Evolutionary conservation across 2,888 invertebrate species (phyloP).

Genomic region (Apamea epomidion): DNA sequence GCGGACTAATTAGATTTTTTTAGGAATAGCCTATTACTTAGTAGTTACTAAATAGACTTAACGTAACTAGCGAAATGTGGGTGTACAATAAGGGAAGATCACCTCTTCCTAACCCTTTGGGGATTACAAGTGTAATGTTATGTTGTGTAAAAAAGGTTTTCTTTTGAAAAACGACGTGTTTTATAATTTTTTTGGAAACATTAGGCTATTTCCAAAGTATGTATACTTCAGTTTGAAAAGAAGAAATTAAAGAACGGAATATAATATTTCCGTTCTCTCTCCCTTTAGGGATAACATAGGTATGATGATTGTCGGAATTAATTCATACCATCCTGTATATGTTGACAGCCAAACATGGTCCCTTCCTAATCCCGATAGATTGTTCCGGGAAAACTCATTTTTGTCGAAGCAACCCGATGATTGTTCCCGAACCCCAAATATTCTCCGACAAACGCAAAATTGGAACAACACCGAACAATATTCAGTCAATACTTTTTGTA

Average conservation of each 20-base stretch:
- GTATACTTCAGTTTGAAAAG: no score
- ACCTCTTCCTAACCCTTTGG: no score
- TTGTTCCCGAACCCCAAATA: not conserved
- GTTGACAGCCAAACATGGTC: not conserved
- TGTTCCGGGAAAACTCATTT: not conserved
- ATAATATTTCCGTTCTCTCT: no score
- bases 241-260: no score
- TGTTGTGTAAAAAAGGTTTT: not conserved
- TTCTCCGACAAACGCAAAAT: not conserved
- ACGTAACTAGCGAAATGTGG: no score
- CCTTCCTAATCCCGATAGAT: not conserved
- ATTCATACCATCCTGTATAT: not conserved
- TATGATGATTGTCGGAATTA: not conserved
- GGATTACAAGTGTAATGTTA: not conserved
- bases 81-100: no score
- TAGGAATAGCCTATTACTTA: no score
- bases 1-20: no score
- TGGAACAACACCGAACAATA: not conserved
- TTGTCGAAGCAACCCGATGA: not conserved
- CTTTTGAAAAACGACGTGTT: not conserved
- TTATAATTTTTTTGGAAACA: not conserved
- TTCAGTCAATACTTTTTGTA: not conserved
- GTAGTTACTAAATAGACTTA: no score
- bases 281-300: not conserved
- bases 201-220: no score